Base-by-base conservation (phyloP, 2,797 vertebrate genomes). In the Halcyon smyrnensis region DNA sequence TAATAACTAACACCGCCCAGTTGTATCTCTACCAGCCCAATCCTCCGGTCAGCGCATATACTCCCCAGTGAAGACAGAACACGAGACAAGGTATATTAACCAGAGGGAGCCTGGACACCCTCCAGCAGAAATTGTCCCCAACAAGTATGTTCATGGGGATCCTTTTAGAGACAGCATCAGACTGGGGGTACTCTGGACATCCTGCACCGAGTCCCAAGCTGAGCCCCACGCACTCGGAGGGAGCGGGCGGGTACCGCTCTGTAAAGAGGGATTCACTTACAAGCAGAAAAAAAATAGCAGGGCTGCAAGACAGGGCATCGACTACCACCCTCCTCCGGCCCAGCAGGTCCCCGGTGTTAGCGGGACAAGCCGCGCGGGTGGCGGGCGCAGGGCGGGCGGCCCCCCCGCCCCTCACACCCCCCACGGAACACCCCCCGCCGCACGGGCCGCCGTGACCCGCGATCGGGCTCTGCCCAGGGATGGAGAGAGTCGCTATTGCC, bases 161-260 rank as follows among this genome's bases (percentile, higher is more conserved):
- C 12, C 11, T 25, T 12, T 18, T 2, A 15, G 15, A 56, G 20
- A 6, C 1, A 0, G 37, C 30, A 10, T 10, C 53, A 59, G 19
- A 63, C 0, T 0, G 25, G 12, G 27, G 28, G 24, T 13, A 4
- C 13, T 65, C 5, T 6, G 25, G 39, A 7, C 15, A 32, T 3
- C 25, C 16, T 14, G 64, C 5, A 39, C 37, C 37, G 11, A 39
- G 37, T 39, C 37, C 28, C 10, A 12, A 12, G 4, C 16, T 5
- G 13, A 9, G 18, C 27, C 2, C 74, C 54, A 32, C 43, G 9
- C 15, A 6, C 4, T 0, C 0, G 3, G 59, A 28, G 63, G 16
- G 36, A 18, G 39, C n/a, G 12, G 28, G 4, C 32, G 23, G 65
- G 13, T 13, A 15, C 43, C 6, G 7, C 30, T 25, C 39, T 5